These are phyloP conservation scores for Trachythela sp. DNA, from an alignment of 64 coral and sea anemone species.

Conservation along the genomic window DNA sequence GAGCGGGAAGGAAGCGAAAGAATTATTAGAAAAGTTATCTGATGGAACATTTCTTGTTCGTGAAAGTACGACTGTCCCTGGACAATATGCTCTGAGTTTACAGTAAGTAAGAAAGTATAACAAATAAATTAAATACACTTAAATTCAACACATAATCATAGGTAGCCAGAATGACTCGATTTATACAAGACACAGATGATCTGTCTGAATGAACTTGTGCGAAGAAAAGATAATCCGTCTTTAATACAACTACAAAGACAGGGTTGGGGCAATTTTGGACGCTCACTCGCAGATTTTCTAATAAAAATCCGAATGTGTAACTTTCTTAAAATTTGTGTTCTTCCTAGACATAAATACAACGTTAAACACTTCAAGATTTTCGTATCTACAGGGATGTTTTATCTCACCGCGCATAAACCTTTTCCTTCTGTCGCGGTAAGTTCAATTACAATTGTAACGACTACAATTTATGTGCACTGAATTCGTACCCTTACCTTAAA, in stretches of 20 bases:
- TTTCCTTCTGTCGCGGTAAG: slow-evolving; percentile 72
- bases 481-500: no score
- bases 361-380: slow-evolving; percentile 97
- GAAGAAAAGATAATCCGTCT: neutral
- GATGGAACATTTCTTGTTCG: slow-evolving; percentile 68
- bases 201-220: no score
- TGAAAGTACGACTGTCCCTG: slow-evolving; percentile 54
- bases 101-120: slow-evolving; percentile 14
- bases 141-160: no score
- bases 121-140: neutral
- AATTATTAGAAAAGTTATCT: neutral
- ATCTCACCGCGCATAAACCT: slow-evolving; percentile 67
- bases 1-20: slow-evolving; percentile 40
- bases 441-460: neutral
- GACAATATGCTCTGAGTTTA: slow-evolving; percentile 66
- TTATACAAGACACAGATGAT: no score
- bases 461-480: no score
- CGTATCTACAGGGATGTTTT: slow-evolving; percentile 66
- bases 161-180: no score
- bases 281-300: neutral
- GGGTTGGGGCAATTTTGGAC: neutral
- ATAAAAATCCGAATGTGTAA: no score
- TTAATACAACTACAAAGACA: neutral
- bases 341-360: slow-evolving; percentile 18
- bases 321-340: no score